Conservation (phyloP, 2,113 vertebrate genomes). For the Anolis sagrei region DNA sequence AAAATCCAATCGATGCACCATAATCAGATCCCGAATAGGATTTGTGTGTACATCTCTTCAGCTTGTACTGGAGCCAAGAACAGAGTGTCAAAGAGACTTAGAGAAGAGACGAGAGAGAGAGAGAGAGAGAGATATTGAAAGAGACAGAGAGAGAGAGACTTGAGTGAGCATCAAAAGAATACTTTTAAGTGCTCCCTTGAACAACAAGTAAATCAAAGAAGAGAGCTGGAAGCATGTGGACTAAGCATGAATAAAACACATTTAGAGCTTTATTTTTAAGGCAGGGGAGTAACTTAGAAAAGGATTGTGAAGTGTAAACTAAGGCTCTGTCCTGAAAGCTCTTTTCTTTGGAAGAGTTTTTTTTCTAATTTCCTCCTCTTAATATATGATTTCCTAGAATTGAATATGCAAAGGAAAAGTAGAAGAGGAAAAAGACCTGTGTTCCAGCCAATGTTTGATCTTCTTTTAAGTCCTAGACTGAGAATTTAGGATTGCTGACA, state of each 20-base stretch:
- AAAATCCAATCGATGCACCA: constrained; percentile 18
- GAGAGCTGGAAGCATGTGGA: constrained; percentile 24
- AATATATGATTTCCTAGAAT: too few species aligned
- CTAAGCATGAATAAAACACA: constrained; percentile 31
- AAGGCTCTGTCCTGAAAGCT: constrained; percentile 19
- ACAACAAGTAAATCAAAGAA: constrained; percentile 27
- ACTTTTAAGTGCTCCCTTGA: constrained; percentile 19
- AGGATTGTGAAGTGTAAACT: constrained; percentile 22
- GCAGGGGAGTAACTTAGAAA: constrained; percentile 39
- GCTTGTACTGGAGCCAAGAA: constrained; percentile 2
- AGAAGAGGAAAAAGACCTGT: too few species aligned
- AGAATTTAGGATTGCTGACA: too few species aligned
- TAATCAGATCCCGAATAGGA: constrained; percentile 26
- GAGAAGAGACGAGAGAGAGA: background rate
- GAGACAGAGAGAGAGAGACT: background rate
- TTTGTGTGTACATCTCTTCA: constrained; percentile 17
- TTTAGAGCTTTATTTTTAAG: constrained; percentile 42
- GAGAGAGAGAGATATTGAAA: background rate
- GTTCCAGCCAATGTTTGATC: too few species aligned
- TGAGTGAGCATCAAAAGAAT: constrained; percentile 48
- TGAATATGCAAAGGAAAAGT: too few species aligned
- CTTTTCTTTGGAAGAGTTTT: constrained; percentile 5
- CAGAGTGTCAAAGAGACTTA: constrained; percentile 28
- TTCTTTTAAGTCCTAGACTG: too few species aligned
- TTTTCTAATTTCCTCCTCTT: constrained; percentile 1